A percentile compares a stretch with the other conserved stretches of the same genome.
phyloP scores from a whole-genome alignment of 2,888 invertebrate genomes.

The Rhyacophila evoluta region DNA sequence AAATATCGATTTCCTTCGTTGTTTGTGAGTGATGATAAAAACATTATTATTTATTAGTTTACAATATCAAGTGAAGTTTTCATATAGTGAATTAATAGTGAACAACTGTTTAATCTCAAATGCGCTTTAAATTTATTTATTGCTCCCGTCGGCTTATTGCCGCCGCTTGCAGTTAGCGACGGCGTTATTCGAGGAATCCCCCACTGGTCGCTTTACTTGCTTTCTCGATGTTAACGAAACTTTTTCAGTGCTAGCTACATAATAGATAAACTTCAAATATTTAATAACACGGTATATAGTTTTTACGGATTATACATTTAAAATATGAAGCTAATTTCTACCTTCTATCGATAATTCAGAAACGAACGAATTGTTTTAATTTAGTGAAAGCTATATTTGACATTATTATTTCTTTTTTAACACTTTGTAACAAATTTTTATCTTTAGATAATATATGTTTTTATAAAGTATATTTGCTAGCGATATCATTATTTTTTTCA shows the following conservation, averaged over 20 bases:
- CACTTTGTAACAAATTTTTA: no score
- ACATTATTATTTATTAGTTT: background rate
- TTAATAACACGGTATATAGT: no score
- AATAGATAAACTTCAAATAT: no score
- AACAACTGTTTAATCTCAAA: background rate
- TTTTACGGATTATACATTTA: no score
- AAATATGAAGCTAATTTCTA: no score
- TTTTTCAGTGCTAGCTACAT: conserved; percentile 19
- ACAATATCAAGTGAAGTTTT: background rate
- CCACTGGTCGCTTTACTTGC: background rate
- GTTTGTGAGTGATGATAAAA: conserved; percentile 10
- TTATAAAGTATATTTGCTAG: no score
- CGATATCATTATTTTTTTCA: no score
- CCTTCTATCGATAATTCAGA: no score
- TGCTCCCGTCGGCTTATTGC: conserved; percentile 58
- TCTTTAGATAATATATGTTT: no score
- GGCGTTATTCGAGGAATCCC: conserved; percentile 13
- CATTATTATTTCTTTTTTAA: no score
- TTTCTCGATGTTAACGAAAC: conserved; percentile 2
- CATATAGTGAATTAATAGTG: background rate
- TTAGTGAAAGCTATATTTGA: no score
- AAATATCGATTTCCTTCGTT: background rate
- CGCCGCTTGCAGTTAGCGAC: conserved; percentile 57
- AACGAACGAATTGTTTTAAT: no score
- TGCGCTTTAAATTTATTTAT: conserved; percentile 53